phyloP scores from a whole-genome alignment of 1,140 invertebrate genomes.

The Drosophila fuyamai region DNA sequence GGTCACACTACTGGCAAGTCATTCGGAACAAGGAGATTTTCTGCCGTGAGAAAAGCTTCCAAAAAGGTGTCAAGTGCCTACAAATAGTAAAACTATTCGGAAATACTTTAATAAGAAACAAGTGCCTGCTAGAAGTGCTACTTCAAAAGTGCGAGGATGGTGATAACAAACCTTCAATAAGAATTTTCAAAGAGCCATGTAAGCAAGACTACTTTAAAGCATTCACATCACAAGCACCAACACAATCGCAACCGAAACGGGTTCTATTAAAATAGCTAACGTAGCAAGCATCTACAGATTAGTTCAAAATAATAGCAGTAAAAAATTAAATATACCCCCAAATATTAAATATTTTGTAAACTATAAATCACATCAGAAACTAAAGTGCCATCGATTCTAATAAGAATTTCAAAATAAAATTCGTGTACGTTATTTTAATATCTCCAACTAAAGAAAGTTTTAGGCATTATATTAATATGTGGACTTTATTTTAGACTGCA shows the following conservation, averaged over 20 bases:
- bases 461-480: no score
- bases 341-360: neutral
- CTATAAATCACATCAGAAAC: no score
- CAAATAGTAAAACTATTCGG: conserved; percentile 4
- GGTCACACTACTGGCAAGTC: conserved; percentile 15
- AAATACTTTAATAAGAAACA: neutral
- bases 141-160: conserved; percentile 12
- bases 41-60: conserved; percentile 9
- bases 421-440: no score
- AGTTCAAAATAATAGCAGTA: conserved; percentile 8
- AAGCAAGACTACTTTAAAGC: conserved; percentile 37
- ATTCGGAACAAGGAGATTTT: conserved; percentile 27
- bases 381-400: no score
- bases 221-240: conserved; percentile 30
- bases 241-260: conserved; percentile 45
- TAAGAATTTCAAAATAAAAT: no score
- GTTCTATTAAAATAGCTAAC: conserved; percentile 68
- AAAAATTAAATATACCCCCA: neutral
- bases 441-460: no score
- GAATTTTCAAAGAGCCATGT: conserved; percentile 24
- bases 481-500: no score
- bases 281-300: conserved; percentile 53
- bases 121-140: conserved; percentile 12
- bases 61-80: conserved; percentile 1
- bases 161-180: conserved; percentile 15